Evolutionary conservation across 2,113 vertebrate genomes (phyloP).

Genomic region (Carassius carassius): DNA sequence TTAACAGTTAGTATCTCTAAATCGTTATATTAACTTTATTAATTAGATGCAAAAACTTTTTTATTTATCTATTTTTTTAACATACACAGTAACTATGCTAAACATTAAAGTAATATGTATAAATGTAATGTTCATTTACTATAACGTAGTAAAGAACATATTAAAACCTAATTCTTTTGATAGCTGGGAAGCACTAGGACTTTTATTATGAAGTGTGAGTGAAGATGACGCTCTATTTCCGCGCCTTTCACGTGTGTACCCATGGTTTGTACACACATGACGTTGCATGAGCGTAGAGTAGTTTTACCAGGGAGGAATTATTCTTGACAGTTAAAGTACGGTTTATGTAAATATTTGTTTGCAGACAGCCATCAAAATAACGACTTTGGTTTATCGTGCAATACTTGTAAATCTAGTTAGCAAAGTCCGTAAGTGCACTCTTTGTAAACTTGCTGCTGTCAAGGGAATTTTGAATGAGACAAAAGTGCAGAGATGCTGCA

Average conservation of each 20-base stretch:
- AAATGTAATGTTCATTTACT: not conserved
- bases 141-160: not conserved
- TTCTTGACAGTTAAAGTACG: not conserved
- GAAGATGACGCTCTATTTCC: not conserved
- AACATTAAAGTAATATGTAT: not conserved
- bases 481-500: not conserved
- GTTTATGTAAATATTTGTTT: not conserved
- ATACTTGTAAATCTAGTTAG: not conserved
- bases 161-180: not conserved
- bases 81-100: not conserved
- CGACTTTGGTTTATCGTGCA: not conserved
- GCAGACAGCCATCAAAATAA: not conserved
- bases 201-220: slow-evolving; percentile 40
- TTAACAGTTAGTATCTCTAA: no score
- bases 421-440: not conserved
- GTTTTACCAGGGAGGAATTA: not conserved
- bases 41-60: not conserved
- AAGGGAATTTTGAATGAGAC: not conserved
- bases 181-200: not conserved
- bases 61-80: not conserved
- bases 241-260: not conserved
- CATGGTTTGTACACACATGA: not conserved
- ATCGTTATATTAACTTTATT: no score
- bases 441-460: not conserved
- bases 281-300: slow-evolving; percentile 6